phyloP scores from a whole-genome alignment of 2,888 invertebrate species.

The Thymelicus sylvestris region DNA sequence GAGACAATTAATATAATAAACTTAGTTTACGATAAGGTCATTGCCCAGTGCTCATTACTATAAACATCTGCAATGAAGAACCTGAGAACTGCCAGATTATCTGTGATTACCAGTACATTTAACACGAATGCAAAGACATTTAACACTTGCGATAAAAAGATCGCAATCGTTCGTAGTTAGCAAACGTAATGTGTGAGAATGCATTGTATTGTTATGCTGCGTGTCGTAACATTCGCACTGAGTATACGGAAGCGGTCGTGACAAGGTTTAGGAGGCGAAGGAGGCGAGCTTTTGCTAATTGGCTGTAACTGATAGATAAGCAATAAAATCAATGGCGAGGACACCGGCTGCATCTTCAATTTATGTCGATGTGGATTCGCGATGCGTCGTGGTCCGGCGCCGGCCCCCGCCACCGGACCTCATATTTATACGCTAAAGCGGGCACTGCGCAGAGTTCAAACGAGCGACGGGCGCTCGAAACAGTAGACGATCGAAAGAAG shows the following conservation, averaged over 20 bases:
- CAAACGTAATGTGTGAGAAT: constrained; percentile 34
- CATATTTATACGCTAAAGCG: constrained; percentile 84
- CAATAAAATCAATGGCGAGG: constrained; percentile 81
- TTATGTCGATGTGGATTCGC: constrained; percentile 80
- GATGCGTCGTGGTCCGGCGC: constrained; percentile 77
- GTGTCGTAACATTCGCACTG: constrained; percentile 58
- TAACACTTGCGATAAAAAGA: constrained; percentile 34
- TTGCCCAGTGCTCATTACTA: constrained; percentile 20
- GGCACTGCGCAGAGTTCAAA: constrained; percentile 82
- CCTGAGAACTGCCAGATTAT: constrained; percentile 27
- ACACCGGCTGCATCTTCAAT: constrained; percentile 82
- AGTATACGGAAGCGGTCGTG: constrained; percentile 66
- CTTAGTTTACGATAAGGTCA: constrained; percentile 14
- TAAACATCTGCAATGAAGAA: constrained; percentile 11
- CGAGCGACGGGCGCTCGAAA: constrained; percentile 81
- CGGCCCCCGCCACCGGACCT: constrained; percentile 81
- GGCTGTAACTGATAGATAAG: constrained; percentile 76
- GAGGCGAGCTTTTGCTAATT: constrained; percentile 77
- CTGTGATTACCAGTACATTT: constrained; percentile 2
- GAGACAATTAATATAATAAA: constrained; percentile 27
- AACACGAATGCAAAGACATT: constrained; percentile 30
- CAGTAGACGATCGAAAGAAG: constrained; percentile 78
- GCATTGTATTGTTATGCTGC: constrained; percentile 37
- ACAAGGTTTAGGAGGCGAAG: constrained; percentile 61
- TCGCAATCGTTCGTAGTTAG: constrained; percentile 35